These are phyloP conservation scores for Elephas maximus DNA, from an alignment of 2,113 vertebrate genomes.

Conservation along the genomic window DNA sequence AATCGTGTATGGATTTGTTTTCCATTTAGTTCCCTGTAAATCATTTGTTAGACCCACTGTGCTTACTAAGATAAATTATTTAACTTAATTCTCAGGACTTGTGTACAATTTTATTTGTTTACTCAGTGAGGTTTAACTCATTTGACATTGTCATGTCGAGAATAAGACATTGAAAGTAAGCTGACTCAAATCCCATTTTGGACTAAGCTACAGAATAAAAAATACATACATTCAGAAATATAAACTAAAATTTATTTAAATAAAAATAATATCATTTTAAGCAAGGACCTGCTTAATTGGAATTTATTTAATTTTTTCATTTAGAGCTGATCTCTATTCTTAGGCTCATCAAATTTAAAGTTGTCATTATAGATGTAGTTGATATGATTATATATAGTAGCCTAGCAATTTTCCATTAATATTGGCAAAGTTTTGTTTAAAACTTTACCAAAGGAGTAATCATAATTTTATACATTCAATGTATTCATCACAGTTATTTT, in stretches of 20 bases:
- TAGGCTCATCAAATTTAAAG: slow-evolving; percentile 42
- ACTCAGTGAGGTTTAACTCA: neutral
- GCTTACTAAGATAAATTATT: slow-evolving; percentile 26
- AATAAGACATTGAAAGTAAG: slow-evolving; percentile 44
- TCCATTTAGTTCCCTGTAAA: neutral
- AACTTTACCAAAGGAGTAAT: slow-evolving; percentile 2
- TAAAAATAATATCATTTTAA: slow-evolving; percentile 50
- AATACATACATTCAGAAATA: slow-evolving; percentile 28
- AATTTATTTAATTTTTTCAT: slow-evolving; percentile 43
- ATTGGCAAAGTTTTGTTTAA: neutral
- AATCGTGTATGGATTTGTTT: slow-evolving; percentile 28
- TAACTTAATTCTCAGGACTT: slow-evolving; percentile 6
- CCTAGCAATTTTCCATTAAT: neutral
- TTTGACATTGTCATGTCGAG: neutral
- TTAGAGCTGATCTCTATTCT: neutral
- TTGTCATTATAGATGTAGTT: slow-evolving; percentile 11
- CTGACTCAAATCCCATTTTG: neutral
- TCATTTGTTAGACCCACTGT: neutral
- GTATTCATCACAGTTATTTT: slow-evolving; percentile 16
- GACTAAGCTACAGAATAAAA: neutral
- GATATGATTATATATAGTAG: neutral
- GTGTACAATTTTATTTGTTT: slow-evolving; percentile 16
- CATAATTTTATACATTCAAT: neutral
- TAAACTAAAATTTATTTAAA: slow-evolving; percentile 34
- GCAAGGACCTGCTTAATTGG: neutral